These are phyloP conservation scores for Crypturellus tataupa DNA, from an alignment of 2,797 vertebrate genomes.

Conservation along the genomic window DNA sequence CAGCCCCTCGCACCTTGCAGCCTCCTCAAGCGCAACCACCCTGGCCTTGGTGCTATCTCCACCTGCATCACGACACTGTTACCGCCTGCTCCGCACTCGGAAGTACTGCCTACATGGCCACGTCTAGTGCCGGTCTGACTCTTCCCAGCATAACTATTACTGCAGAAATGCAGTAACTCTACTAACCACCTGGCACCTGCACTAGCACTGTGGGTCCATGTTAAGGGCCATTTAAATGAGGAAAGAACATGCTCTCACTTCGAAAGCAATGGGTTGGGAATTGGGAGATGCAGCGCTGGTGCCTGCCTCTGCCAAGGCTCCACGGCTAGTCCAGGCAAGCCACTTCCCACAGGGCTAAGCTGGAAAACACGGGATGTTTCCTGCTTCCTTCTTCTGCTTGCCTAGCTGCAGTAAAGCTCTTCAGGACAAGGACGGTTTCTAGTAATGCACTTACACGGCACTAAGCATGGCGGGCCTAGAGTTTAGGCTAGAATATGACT, in stretches of 20 bases:
- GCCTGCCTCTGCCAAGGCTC: constrained; percentile 39
- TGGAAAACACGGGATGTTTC: background rate
- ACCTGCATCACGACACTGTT: background rate
- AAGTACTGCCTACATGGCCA: background rate
- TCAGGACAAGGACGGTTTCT: background rate
- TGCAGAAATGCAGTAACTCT: background rate
- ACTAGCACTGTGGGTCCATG: background rate
- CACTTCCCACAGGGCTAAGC: constrained; percentile 22
- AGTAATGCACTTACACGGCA: background rate
- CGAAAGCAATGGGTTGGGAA: constrained; percentile 48
- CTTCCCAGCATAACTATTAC: background rate
- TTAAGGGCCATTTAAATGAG: constrained; percentile 20
- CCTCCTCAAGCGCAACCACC: fast-evolving
- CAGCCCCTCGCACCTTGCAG: background rate
- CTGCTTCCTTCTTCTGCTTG: constrained; percentile 1
- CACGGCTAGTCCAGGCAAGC: constrained; percentile 28
- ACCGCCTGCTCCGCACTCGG: background rate
- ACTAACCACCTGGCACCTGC: background rate
- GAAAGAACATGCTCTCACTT: constrained; percentile 37
- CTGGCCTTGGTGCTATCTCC: background rate
- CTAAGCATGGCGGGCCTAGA: background rate
- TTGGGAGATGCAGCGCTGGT: constrained; percentile 13
- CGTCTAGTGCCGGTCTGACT: background rate
- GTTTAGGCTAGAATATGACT: background rate
- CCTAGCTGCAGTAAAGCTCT: constrained; percentile 7